Base-by-base conservation (phyloP, 2,888 invertebrate species). In the Agriotes lineatus region DNA sequence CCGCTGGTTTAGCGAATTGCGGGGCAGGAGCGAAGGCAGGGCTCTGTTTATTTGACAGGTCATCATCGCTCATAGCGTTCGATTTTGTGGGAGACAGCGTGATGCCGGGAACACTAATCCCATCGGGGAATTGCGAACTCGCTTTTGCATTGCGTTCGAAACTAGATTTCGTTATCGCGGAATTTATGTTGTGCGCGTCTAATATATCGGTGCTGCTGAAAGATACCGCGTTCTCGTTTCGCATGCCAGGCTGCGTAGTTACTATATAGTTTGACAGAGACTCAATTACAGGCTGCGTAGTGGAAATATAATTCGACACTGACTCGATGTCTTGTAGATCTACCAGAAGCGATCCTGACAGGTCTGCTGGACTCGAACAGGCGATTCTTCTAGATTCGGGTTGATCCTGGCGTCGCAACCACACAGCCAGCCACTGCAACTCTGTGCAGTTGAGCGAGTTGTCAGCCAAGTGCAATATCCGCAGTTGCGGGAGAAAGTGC, bases 361-460 rank as follows among this genome's bases (percentile, higher is more conserved):
- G 73, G 48, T 82, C 81, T 0, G 80, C 75, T 3, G 85, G 85
- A 30, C 78, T 78, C 18, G 82, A 82, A 75, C 88, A 89, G 7
- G 78, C 72, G 14, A 87, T 82, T 65, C 82, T 76, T 37, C 77
- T 71, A 62, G 82, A 82, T 63, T 83, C 81, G 0, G 79, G 77
- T 30, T 86, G 84, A 30, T 85, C 82, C 69, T 87, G 86, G 20
- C 85, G 82, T 37, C 85, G 86, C 85, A 93, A 87, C 93, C 93
- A 93, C 68, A 88, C 87, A 22, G 88, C 89, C 12, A 62, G 16
- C 64, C 68, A 91, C 70, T 88, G 83, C 68, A 90, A 85, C 22
- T 88, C 86, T 50, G 86, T 88, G 81, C 94, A 95, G 78, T 91
- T 90, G 83, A 93, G 88, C 19, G 88, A 86, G 81, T 95, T 95